These are phyloP conservation scores for Sebastes iracundus DNA, from an alignment of 2,797 vertebrate genomes.

Conservation along the genomic window DNA sequence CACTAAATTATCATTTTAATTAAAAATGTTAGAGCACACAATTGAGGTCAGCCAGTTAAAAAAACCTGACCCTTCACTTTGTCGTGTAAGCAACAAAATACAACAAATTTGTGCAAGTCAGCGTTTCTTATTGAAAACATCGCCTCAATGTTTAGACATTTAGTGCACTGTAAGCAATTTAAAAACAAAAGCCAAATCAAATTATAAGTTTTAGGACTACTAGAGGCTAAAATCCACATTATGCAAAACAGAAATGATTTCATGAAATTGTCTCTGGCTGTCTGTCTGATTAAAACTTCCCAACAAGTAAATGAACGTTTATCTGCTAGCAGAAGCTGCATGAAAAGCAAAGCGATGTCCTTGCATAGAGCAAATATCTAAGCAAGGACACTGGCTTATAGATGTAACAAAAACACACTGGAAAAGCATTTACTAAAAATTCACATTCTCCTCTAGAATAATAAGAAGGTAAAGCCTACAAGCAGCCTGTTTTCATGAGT, in stretches of 20 bases:
- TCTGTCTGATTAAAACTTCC: constrained; percentile 50
- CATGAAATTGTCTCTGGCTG: constrained; percentile 75
- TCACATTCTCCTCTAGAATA: constrained; percentile 19
- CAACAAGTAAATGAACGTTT: constrained; percentile 27
- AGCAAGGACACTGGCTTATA: constrained; percentile 48
- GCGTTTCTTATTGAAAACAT: constrained; percentile 2
- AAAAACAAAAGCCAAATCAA: constrained; percentile 31
- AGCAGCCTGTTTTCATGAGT: constrained; percentile 11
- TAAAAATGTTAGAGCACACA: constrained; percentile 33
- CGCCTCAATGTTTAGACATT: constrained; percentile 3
- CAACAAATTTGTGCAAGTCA: constrained; percentile 2
- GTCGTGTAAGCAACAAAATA: neutral
- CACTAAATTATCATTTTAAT: neutral
- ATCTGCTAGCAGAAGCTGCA: constrained; percentile 62
- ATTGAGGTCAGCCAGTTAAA: constrained; percentile 32
- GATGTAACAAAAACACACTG: constrained; percentile 36
- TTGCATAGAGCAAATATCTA: constrained; percentile 46
- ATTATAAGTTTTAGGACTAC: constrained; percentile 9
- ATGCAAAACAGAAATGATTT: constrained; percentile 47
- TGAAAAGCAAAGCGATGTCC: constrained; percentile 64
- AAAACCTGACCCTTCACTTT: constrained; percentile 14
- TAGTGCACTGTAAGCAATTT: neutral
- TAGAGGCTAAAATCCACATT: constrained; percentile 24
- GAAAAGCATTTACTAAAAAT: constrained; percentile 36
- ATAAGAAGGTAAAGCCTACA: constrained; percentile 23